A percentile compares a stretch with the other conserved stretches of the same genome.
phyloP scores from a whole-genome alignment of 1,140 invertebrate species.

The Nebria ingens region DNA sequence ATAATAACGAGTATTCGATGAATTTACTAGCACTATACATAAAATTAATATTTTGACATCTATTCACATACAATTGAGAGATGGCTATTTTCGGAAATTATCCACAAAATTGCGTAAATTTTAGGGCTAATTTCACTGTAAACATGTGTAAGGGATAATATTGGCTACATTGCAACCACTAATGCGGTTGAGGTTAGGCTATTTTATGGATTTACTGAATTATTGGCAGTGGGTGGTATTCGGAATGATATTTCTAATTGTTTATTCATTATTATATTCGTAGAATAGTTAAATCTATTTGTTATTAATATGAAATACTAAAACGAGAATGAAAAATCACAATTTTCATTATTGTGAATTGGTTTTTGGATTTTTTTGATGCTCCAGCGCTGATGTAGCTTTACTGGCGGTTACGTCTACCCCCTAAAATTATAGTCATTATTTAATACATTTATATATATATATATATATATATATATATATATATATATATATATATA shows the following conservation, averaged over 20 bases:
- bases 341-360: neutral
- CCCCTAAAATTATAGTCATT: neutral
- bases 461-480: neutral
- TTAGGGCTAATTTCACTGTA: no score
- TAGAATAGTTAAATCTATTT: neutral
- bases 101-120: no score
- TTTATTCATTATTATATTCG: neutral
- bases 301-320: conserved; percentile 1
- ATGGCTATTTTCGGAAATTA: no score
- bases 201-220: no score
- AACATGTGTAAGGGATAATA: no score
- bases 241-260: neutral
- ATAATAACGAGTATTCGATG: neutral
- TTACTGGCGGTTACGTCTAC: neutral
- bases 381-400: neutral
- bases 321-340: neutral
- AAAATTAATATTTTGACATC: conserved; percentile 1
- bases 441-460: neutral
- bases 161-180: no score
- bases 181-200: no score
- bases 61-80: neutral
- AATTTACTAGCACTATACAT: neutral
- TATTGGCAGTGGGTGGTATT: neutral
- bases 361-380: no score
- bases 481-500: neutral